Base-by-base conservation (phyloP, 2,797 vertebrate genomes). In the Chelmon rostratus region DNA sequence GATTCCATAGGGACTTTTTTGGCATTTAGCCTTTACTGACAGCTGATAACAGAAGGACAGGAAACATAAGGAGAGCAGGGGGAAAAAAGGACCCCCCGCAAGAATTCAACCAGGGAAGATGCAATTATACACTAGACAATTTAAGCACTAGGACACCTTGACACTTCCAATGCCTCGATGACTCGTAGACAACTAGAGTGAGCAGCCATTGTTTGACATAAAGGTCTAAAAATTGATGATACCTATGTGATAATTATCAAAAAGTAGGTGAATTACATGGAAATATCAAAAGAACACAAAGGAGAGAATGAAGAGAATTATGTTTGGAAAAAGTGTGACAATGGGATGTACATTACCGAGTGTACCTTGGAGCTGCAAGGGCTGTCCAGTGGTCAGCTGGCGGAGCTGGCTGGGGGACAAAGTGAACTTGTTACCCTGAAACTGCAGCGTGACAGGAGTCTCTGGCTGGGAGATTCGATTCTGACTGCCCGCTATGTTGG, bases 391-490 rank as follows among this genome's bases (percentile, higher is more conserved):
- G 4, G 98, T 99, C 79, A 99, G 97, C 93, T 99, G 98, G 37
- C 98, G 97, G 6, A 99, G 97, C 76, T 99, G 98, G 83, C 97
- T 99, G 9, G 97, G 98, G 0, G 98, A 99, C 79, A 99, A 76
- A 2, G 98, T 99, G 84, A 99, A 99, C 88, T 99, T 99, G 93
- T 98, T 99, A 47, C 98, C 98, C 91, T 99, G 98, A 92, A 99
- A 99, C 90, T 99, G 98, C 81, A 99, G 94, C 0, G 98, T 99
- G 86, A 99, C 98, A 0, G 98, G 98, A 18, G 97, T 97, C 93
- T 98, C 97, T 3, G 96, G 96, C 90, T 97, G 97, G 15, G 97
- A 92, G 2, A 97, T 96, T 9, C 97, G 96, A 81, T 94, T 96
- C 92, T 97, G 97, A 65, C 89, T 88, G 73, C 96, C 96, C 37